These are phyloP conservation scores for Lasioglossum calceatum DNA, from an alignment of 2,888 invertebrate genomes.

Conservation along the genomic window DNA sequence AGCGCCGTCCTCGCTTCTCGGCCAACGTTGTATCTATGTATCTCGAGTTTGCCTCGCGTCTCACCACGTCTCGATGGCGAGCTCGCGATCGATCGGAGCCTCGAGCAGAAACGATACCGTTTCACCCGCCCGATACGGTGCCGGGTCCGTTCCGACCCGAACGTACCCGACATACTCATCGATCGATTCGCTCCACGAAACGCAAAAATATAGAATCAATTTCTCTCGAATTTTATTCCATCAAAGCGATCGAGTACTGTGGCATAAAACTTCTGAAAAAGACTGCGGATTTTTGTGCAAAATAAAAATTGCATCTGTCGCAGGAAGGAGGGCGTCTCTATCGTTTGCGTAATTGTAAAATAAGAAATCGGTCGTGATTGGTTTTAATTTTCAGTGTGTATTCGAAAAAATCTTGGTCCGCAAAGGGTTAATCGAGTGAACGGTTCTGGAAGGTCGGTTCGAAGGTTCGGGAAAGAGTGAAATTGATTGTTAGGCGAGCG, in stretches of 20 bases:
- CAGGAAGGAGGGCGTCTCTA: too few relatives aligned
- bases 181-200: not conserved
- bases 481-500: not conserved
- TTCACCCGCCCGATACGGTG: not conserved
- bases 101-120: not conserved
- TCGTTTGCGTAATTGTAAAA: not conserved
- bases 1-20: constrained; percentile 30
- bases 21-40: not conserved
- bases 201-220: not conserved
- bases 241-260: too few relatives aligned
- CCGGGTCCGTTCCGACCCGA: not conserved
- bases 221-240: too few relatives aligned
- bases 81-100: constrained; percentile 1
- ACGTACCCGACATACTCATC: not conserved
- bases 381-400: not conserved
- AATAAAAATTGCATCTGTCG: too few relatives aligned
- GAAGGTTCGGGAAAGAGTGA: not conserved
- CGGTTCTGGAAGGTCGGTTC: not conserved
- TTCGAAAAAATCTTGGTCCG: not conserved
- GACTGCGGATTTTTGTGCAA: too few relatives aligned
- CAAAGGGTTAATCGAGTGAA: not conserved
- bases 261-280: too few relatives aligned
- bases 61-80: not conserved
- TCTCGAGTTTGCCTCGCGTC: constrained; percentile 7
- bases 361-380: not conserved